Conservation (phyloP, 2,797 vertebrate species). For the Muraenolepis orangiensis region DNA sequence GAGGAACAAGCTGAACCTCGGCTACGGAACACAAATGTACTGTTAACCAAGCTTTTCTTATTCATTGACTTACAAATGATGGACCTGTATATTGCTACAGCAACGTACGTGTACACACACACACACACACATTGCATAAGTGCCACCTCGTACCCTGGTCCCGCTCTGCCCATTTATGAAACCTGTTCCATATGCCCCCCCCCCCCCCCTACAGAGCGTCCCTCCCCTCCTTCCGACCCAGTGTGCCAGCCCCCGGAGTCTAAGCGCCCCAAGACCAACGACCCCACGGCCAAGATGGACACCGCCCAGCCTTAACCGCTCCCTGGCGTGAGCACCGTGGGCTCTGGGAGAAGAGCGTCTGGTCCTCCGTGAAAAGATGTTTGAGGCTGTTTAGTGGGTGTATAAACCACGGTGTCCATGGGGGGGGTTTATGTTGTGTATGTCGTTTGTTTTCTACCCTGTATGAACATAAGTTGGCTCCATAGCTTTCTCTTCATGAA, state of each 20-base stretch:
- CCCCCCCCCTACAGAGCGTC: constrained; percentile 68
- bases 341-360: too few species aligned
- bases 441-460: background rate
- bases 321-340: too few species aligned
- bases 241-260: constrained; percentile 78
- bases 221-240: constrained; percentile 75
- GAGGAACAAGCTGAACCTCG: too few species aligned
- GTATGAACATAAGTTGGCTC: background rate
- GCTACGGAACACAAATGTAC: too few species aligned
- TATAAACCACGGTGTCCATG: background rate
- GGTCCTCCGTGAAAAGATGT: background rate
- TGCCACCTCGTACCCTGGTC: background rate
- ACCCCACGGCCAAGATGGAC: constrained; percentile 29
- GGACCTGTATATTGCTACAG: too few species aligned
- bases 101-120: too few species aligned
- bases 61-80: too few species aligned
- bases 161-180: constrained; percentile 6
- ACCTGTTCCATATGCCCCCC: background rate
- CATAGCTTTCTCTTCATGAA: background rate
- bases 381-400: background rate
- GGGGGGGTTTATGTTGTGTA: background rate
- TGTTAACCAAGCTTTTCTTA: too few species aligned
- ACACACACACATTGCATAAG: too few species aligned
- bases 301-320: constrained; percentile 26
- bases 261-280: constrained; percentile 80